Base-by-base conservation (phyloP, 2,888 invertebrate genomes). In the Caradrina kadenii region DNA sequence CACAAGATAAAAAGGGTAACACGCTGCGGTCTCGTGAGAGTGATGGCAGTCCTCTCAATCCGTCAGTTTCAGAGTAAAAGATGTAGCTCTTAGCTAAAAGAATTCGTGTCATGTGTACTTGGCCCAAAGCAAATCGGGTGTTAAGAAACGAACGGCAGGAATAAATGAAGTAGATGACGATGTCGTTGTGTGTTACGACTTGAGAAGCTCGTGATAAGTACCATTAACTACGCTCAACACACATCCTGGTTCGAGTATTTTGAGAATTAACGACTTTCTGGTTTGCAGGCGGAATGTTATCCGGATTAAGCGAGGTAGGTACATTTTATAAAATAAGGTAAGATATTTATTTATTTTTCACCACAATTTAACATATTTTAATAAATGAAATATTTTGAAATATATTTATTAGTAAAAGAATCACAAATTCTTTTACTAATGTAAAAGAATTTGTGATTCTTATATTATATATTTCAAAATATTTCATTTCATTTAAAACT, bases 151-250 rank as follows among this genome's bases (percentile, higher is more conserved):
- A 52, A 76, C 21, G 50, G 15, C 22, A 52, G 35, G 26, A 53
- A 62, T 55, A 69, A 66, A 73, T 71, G 60, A 69, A 67, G 49
- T 59, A 69, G 63, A 66, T 74, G 73, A 78, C 31, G 56, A 76
- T 55, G 69, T 65, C 74, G 70, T 71, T 70, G 22, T 61, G 45
- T 66, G 58, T 76, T 67, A 71, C 68, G 75, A 63, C 35, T 67
- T 59, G 64, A 50, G 53, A 54, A 52, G 49, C 59, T 65, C 56
- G 62, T 72, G 69, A 70, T 75, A 81, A 78, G 66, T 69, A 63
- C 59, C 65, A 71, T 81, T 79, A 76, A 64, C 22, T 49, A 11
- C 31, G 49, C 39, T 66, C 56, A 48, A 26, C 35, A 62, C 66
- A 69, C 45, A 17, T 69, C n/a, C 62, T 50, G 50, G 21, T 35